Conservation (phyloP, 1,140 invertebrate species). For the Trichoplusia ni region DNA sequence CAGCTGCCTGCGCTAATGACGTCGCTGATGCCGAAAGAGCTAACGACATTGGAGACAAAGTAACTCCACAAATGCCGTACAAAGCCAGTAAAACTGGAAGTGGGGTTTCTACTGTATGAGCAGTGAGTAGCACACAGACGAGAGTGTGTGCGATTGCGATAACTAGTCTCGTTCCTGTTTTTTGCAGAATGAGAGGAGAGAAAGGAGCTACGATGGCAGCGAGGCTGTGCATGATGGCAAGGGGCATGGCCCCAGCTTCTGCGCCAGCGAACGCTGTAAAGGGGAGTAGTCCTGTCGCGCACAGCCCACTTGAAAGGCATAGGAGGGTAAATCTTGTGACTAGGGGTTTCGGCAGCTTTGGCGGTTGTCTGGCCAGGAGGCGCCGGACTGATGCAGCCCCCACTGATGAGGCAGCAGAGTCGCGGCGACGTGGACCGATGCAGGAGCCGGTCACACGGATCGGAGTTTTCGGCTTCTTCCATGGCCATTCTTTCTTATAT, state of each 20-base stretch:
- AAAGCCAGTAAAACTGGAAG: constrained; percentile 79
- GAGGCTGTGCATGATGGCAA: constrained; percentile 80
- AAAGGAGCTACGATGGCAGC: constrained; percentile 84
- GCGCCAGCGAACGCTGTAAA: constrained; percentile 73
- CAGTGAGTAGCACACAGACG: constrained; percentile 57
- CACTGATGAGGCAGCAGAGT: constrained; percentile 86
- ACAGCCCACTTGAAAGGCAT: constrained; percentile 77
- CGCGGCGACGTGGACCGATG: constrained; percentile 79
- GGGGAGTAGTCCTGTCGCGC: constrained; percentile 67
- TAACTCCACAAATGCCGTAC: constrained; percentile 84
- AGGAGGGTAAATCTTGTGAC: constrained; percentile 79
- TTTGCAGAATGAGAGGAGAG: constrained; percentile 81
- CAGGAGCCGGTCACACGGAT: constrained; percentile 43
- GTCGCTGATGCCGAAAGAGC: constrained; percentile 82
- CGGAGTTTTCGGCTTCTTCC: constrained; percentile 61
- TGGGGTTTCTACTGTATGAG: constrained; percentile 63
- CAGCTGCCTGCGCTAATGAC: constrained; percentile 66
- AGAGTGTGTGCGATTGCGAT: constrained; percentile 55
- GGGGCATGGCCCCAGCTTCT: constrained; percentile 80
- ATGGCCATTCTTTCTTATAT: constrained; percentile 74
- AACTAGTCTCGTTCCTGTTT: constrained; percentile 59
- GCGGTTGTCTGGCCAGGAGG: constrained; percentile 78
- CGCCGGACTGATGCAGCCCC: constrained; percentile 86
- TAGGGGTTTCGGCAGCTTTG: constrained; percentile 75
- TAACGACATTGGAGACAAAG: constrained; percentile 81